These are phyloP conservation scores for Apamea crenata DNA, from an alignment of 2,888 invertebrate species.

Conservation along the genomic window DNA sequence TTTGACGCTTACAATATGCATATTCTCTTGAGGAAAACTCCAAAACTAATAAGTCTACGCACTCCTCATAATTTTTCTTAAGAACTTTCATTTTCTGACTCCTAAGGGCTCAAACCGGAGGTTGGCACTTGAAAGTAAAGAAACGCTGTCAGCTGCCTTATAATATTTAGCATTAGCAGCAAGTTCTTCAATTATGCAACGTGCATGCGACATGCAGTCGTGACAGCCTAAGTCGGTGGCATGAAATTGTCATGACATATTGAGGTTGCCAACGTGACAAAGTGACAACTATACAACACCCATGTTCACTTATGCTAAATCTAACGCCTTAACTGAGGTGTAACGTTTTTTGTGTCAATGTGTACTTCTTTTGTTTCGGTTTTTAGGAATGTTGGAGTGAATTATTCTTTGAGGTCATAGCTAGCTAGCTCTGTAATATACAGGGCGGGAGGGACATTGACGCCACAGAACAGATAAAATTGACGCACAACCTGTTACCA, in stretches of 20 bases:
- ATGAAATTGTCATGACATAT: conserved; percentile 75
- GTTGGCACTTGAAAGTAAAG: conserved; percentile 12
- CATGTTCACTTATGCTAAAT: conserved; percentile 51
- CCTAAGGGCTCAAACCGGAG: conserved; percentile 2
- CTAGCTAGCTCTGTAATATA: not conserved
- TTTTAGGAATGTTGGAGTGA: not conserved
- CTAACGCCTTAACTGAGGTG: conserved; percentile 28
- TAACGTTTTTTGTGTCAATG: conserved; percentile 39
- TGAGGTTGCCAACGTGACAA: conserved; percentile 72
- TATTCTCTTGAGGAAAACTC: not conserved
- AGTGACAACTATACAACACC: conserved; percentile 59
- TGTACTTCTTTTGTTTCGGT: conserved; percentile 33
- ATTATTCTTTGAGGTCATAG: not conserved
- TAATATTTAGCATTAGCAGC: conserved; percentile 29
- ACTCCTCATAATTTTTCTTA: not conserved
- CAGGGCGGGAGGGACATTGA: too few species aligned
- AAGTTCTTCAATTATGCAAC: conserved; percentile 72
- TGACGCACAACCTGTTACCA: not conserved
- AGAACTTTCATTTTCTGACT: conserved; percentile 21
- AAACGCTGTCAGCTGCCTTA: conserved; percentile 16
- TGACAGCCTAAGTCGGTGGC: conserved; percentile 69
- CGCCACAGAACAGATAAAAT: too few species aligned
- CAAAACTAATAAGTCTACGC: not conserved
- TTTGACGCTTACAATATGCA: not conserved
- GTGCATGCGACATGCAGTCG: conserved; percentile 71